Evolutionary conservation across 2,113 vertebrate species (phyloP), one percentile per base, ranked within the genome.

Genomic region (Brachyistius frenatus): DNA sequence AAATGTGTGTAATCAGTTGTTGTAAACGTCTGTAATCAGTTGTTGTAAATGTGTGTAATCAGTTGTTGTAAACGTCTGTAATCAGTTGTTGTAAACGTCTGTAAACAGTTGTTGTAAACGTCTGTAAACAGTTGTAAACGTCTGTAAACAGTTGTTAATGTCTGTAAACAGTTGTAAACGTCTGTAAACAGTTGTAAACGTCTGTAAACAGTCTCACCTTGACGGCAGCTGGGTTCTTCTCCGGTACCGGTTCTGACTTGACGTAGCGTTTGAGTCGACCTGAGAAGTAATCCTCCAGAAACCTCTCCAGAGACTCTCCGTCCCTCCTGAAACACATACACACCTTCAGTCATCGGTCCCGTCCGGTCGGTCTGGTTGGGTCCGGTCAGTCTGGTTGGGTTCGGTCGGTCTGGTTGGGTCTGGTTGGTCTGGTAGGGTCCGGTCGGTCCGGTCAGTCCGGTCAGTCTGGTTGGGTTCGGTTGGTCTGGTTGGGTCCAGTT

Each of bases 171-270:
- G 23, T 23, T 23, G 23, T 23, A 23, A 23, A 23, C 1, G 23
- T 23, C 23, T 23, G 23, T 23, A 23, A 23, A 23, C 23, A 23
- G 23, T 23, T 23, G 23, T 23, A 23, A 23, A 23, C 23, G 41
- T 31, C 23, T 11, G 16, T 56, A 23, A 23, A 23, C 23, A 49
- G 14, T 10, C 32, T 69, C 46, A 95, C 94, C 93, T 95, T 91
- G 36, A 95, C 93, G 2, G 91, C 69, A 0, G 75, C 91, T 0
- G 67, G 16, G 86, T 94, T 95, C 16, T 53, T 91, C 66, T 92
- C 90, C 1, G 95, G 95, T 2, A 92, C 31, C 0, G 92, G 91
- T 62, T 95, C 92, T 15, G 94, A 95, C 81, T 94, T 94, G 2
- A 95, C 33, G 61, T 88, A 95, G 5, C 88, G 94, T 66, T 95